These are phyloP conservation scores for Myopa testacea DNA, from an alignment of 2,888 invertebrate genomes.

Conservation along the genomic window DNA sequence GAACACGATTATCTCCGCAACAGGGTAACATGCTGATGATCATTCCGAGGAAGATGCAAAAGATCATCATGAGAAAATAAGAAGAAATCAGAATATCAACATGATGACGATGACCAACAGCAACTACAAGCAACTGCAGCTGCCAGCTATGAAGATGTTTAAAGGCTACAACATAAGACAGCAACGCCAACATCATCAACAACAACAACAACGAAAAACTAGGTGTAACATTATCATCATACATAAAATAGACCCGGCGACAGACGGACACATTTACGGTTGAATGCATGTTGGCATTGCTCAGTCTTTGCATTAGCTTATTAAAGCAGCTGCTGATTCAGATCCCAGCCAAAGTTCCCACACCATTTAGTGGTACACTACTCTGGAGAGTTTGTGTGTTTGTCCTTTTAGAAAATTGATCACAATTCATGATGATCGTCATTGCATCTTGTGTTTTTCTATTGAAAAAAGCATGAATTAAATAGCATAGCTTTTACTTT, in stretches of 20 bases:
- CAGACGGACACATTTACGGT: slow-evolving; percentile 6
- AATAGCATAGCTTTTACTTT: too few species aligned
- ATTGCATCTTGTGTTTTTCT: too few species aligned
- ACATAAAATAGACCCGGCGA: background rate
- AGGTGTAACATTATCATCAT: slow-evolving; percentile 24
- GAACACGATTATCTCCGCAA: too few species aligned
- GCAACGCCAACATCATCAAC: background rate
- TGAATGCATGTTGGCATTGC: background rate
- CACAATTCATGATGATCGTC: too few species aligned
- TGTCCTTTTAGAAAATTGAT: too few species aligned
- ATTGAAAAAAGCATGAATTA: too few species aligned
- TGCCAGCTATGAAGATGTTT: slow-evolving; percentile 6
- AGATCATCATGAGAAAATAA: too few species aligned
- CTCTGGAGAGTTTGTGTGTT: too few species aligned
- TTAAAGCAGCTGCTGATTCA: background rate
- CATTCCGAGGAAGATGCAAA: too few species aligned
- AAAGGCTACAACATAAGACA: background rate
- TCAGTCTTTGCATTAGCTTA: background rate
- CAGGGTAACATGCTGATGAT: too few species aligned
- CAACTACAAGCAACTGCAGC: background rate
- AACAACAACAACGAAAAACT: background rate
- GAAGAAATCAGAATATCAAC: too few species aligned
- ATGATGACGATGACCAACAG: too few species aligned
- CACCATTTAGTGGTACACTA: slow-evolving; percentile 15
- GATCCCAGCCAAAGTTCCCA: slow-evolving; percentile 19